A percentile compares a stretch with the other conserved stretches of the same genome.
phyloP scores from a whole-genome alignment of 2,113 vertebrate species.

The Arenaria interpres region DNA sequence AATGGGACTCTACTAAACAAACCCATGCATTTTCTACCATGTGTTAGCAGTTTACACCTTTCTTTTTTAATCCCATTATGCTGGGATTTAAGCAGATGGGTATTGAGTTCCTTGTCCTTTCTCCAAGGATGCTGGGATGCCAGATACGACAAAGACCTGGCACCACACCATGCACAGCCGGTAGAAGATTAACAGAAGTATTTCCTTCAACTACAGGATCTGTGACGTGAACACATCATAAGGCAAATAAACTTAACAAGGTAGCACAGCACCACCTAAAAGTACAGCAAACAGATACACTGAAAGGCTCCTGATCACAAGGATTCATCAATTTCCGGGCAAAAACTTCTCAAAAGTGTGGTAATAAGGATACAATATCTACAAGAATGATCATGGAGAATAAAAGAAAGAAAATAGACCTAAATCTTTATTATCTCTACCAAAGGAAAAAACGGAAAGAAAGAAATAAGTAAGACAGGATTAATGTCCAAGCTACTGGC shows the following conservation, averaged over 20 bases:
- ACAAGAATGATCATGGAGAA: background rate
- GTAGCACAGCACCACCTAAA: background rate
- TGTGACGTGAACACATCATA: background rate
- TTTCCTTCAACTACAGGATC: background rate
- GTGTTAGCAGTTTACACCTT: background rate
- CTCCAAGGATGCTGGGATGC: background rate
- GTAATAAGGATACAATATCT: background rate
- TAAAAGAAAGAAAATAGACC: background rate
- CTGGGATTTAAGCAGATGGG: background rate
- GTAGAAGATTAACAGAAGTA: background rate
- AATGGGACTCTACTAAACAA: background rate
- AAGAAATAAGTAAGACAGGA: background rate
- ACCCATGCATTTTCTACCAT: rapidly evolving
- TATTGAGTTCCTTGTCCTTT: background rate
- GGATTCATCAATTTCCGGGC: background rate
- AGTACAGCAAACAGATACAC: background rate
- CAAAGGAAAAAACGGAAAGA: background rate
- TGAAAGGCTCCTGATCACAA: background rate
- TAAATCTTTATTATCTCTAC: background rate
- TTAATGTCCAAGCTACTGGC: background rate
- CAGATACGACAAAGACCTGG: rapidly evolving
- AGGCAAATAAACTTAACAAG: background rate
- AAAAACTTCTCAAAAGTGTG: background rate
- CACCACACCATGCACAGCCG: background rate
- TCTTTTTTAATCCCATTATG: background rate